Conservation (phyloP, 2,888 invertebrate genomes). For the Melolontha melolontha region DNA sequence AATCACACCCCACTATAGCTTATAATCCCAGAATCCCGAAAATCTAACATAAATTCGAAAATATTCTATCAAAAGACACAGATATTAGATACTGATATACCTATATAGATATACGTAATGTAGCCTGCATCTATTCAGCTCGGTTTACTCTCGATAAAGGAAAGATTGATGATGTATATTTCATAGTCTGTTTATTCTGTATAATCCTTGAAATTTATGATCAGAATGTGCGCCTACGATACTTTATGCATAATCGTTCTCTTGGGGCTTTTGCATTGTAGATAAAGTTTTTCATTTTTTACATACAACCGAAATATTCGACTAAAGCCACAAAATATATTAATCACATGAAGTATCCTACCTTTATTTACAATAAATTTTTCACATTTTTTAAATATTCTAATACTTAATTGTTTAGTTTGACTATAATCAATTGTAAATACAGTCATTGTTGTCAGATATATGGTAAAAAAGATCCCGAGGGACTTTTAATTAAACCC, state of each 20-base stretch:
- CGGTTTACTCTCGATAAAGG: slow-evolving; percentile 5
- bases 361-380: not conserved
- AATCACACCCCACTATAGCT: too few relatives aligned
- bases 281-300: not conserved
- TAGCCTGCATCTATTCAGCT: not conserved
- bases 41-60: too few relatives aligned
- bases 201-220: slow-evolving; percentile 39
- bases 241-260: slow-evolving; percentile 33
- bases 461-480: slow-evolving; percentile 61
- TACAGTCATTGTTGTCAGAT: slow-evolving; percentile 43
- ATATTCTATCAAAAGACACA: too few relatives aligned
- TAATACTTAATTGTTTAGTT: slow-evolving; percentile 6
- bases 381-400: not conserved
- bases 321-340: not conserved
- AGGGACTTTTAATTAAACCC: slow-evolving; percentile 66
- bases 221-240: slow-evolving; percentile 16
- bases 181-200: slow-evolving; percentile 25
- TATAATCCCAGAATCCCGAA: too few relatives aligned
- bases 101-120: not conserved
- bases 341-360: not conserved
- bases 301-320: too few relatives aligned
- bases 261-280: slow-evolving; percentile 13
- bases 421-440: slow-evolving; percentile 34
- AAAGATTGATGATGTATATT: slow-evolving; percentile 36
- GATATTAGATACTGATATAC: too few relatives aligned